Conservation (phyloP, 2,797 vertebrate species). For the Spheniscus humboldti region DNA sequence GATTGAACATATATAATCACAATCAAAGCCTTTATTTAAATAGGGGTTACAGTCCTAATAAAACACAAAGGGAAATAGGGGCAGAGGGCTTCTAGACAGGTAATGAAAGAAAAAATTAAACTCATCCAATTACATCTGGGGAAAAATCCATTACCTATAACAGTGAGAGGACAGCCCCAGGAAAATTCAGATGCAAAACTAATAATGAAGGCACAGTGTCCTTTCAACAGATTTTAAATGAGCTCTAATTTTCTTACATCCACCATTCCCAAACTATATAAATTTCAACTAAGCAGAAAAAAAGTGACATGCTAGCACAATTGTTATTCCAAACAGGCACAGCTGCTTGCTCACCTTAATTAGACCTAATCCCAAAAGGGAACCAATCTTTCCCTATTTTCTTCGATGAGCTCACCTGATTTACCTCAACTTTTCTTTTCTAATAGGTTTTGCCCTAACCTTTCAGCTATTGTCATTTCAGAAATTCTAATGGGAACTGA, state of each 20-base stretch:
- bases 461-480: slow-evolving; percentile 75
- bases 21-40: slow-evolving; percentile 89
- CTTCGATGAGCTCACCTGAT: slow-evolving; percentile 77
- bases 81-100: slow-evolving; percentile 92
- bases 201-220: slow-evolving; percentile 90
- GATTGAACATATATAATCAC: slow-evolving; percentile 81
- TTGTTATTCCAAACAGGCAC: slow-evolving; percentile 86
- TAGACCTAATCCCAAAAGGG: slow-evolving; percentile 83
- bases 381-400: slow-evolving; percentile 79
- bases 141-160: slow-evolving; percentile 97
- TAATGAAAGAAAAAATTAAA: slow-evolving; percentile 99
- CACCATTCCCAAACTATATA: slow-evolving; percentile 85
- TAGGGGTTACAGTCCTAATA: slow-evolving; percentile 96
- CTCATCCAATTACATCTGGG: slow-evolving; percentile 98
- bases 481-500: slow-evolving; percentile 72
- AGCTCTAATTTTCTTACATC: slow-evolving; percentile 85
- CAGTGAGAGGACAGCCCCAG: slow-evolving; percentile 90
- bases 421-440: slow-evolving; percentile 81
- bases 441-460: slow-evolving; percentile 81
- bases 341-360: slow-evolving; percentile 85
- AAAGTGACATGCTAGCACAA: slow-evolving; percentile 83
- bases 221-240: slow-evolving; percentile 85
- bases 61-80: slow-evolving; percentile 92
- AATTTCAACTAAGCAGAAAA: slow-evolving; percentile 85
- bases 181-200: slow-evolving; percentile 96